These are phyloP conservation scores for Drosophila teissieri DNA, from an alignment of 1,140 invertebrate genomes.

Conservation along the genomic window DNA sequence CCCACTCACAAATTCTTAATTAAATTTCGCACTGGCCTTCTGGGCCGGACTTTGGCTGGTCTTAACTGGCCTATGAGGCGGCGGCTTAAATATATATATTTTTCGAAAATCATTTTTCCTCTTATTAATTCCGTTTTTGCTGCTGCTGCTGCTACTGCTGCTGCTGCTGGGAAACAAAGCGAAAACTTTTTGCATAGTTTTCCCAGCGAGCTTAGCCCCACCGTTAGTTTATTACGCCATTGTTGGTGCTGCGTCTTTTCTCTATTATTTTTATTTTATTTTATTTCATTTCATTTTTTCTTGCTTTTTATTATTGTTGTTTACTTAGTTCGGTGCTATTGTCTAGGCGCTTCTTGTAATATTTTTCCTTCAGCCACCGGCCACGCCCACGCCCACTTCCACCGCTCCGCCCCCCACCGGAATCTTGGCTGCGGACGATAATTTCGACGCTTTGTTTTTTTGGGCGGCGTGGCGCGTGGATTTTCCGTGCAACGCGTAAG, in stretches of 20 bases:
- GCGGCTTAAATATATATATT: slow-evolving; percentile 57
- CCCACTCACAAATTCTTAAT: slow-evolving; percentile 62
- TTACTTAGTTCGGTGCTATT: slow-evolving; percentile 68
- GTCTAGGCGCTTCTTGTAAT: slow-evolving; percentile 69
- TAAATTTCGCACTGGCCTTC: slow-evolving; percentile 56
- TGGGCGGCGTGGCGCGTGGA: slow-evolving; percentile 51
- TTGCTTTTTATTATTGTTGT: slow-evolving; percentile 58
- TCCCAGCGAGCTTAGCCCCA: slow-evolving; percentile 47
- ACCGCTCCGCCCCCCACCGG: slow-evolving; percentile 1
- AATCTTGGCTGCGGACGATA: slow-evolving; percentile 45
- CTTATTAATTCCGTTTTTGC: slow-evolving; percentile 50
- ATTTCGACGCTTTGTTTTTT: slow-evolving; percentile 71
- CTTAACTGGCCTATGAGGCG: slow-evolving; percentile 25
- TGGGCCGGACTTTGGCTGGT: slow-evolving; percentile 14
- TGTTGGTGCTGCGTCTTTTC: slow-evolving; percentile 48
- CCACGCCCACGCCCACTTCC: slow-evolving; percentile 15
- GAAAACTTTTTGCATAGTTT: slow-evolving; percentile 61
- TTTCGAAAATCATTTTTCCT: slow-evolving; percentile 42
- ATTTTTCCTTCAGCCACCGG: slow-evolving; percentile 43
- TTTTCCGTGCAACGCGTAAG: slow-evolving; percentile 49
- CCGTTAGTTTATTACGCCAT: slow-evolving; percentile 75
- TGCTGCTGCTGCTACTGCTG: slow-evolving; percentile 33
- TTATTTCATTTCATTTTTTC: slow-evolving; percentile 20
- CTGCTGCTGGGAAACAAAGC: slow-evolving; percentile 41
- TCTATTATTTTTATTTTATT: slow-evolving; percentile 18